Evolutionary conservation across 2,888 invertebrate genomes (phyloP).

Genomic region (Hipparchia sbordonii): DNA sequence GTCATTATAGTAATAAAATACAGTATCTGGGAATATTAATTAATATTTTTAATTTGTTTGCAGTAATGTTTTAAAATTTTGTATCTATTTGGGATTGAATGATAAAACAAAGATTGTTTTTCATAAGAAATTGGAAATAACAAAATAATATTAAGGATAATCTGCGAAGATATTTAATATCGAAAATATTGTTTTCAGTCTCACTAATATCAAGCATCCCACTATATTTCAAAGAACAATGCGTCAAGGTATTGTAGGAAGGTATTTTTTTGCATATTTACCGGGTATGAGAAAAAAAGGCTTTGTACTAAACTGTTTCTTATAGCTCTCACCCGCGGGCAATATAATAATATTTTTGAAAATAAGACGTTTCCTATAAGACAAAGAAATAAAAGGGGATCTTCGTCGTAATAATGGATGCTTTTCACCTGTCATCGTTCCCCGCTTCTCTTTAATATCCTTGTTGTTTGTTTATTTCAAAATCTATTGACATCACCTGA

Average conservation of each 20-base stretch:
- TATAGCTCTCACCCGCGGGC: conserved; percentile 46
- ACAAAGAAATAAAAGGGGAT: conserved; percentile 52
- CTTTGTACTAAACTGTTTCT: conserved; percentile 59
- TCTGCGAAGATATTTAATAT: not conserved
- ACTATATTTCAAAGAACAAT: conserved; percentile 30
- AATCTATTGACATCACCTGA: conserved; percentile 41
- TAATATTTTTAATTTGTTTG: too few species aligned
- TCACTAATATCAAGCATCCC: conserved; percentile 33
- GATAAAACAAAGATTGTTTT: too few species aligned
- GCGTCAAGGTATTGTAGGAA: conserved; percentile 27
- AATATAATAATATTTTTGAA: conserved; percentile 49
- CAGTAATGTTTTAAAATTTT: too few species aligned
- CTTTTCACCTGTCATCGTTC: conserved; percentile 63
- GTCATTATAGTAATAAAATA: too few species aligned
- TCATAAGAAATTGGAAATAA: too few species aligned
- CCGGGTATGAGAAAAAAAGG: conserved; percentile 42
- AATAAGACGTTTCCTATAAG: conserved; percentile 48
- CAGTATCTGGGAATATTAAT: too few species aligned
- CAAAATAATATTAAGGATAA: too few species aligned
- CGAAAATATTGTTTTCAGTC: not conserved
- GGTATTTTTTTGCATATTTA: conserved; percentile 36
- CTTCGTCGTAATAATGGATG: conserved; percentile 60
- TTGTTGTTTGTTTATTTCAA: conserved; percentile 48
- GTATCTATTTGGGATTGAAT: too few species aligned
- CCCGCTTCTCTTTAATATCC: conserved; percentile 48